Evolutionary conservation across 1,140 invertebrate species (phyloP), one percentile per base, ranked within the genome.

Genomic region (Tetramorium alpestre): DNA sequence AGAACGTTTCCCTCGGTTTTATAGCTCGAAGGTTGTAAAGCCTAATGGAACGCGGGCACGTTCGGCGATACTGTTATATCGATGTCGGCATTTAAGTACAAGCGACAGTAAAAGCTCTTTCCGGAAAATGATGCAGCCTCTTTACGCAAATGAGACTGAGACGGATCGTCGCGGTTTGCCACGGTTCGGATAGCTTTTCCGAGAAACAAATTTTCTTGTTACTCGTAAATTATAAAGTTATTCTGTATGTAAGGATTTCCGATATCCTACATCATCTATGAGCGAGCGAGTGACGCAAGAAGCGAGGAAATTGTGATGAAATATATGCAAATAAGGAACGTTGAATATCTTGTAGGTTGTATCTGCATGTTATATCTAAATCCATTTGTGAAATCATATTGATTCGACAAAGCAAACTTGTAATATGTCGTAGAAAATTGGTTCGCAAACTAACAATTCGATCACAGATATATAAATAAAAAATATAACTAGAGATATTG

Each of bases 1-100:
- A n/a, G 13, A 69, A 69, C 38, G n/a, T 75, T 44, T 73, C 58
- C n/a, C 44, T 25, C 22, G 54, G 69, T 75, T 84, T 84, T 84
- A 84, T 41, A 47, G 69, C 80, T 73, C 25, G 41, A 47, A 49
- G 54, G 80, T 75, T 73, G 80, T 84, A 84, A 84, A 84, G 80
- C 54, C 80, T 84, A 84, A 84, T 84, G 54, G 80, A 84, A 73
- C n/a, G 80, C 56, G 54, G 54, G 11, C 67, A 60, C 69, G 67
- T 73, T 70, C 58, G 28, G 54, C 25, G 41, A 62, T 73, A 73
- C 18, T n/a, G 25, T 18, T 58, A 75, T 54, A 81, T 81, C 64
- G 47, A 69, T 60, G 69, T 73, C 18, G 41, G 41, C 69, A 13
- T 84, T 84, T 84, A 84, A 84, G 22, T 72, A 72, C 78, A 58